Base-by-base conservation (phyloP, 1,140 invertebrate species). In the Heliconius congener region DNA sequence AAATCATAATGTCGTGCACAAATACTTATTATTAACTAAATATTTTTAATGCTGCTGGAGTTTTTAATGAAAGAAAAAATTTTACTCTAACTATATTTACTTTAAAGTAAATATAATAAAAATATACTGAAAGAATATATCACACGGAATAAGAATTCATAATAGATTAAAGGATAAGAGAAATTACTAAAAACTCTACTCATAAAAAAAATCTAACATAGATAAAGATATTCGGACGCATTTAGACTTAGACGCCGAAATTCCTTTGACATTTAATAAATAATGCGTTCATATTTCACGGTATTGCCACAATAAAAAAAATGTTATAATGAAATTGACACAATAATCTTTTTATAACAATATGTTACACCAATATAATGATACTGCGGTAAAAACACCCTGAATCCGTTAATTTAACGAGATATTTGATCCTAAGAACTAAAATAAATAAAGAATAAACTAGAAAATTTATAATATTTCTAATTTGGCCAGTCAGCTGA, bases 191-290 rank as follows among this genome's bases (percentile, higher is more conserved):
- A 23, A 66, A 66, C 6, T 30, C 30, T 66, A 66, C 60, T 66
- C n/a, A 66, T 23, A 66, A 66, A 57, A 66, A 66, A 66, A 13
- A 66, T 13, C 1, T 60, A 37, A 57, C 16, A 8, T 30, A 77
- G 50, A 37, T 37, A 37, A 37, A 37, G 34, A 70, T 71, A 71
- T 77, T 72, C 50, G 76, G 57, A 77, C 76, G 76, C 27, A 77
- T 30, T 52, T 37, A 71, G 79, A 80, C 79, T 52, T 37, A 71
- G 79, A 80, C 79, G 79, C 79, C 71, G 74, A 80, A 66, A 66
- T 30, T 9, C 27, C 30, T 27, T 3, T 80, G 79, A 80, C 79
- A 76, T 75, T 75, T 42, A 16, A 39, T 37, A 60, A 75, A 46
- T 74, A 46, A 52, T 46, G 55, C 55, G 18, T 74, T 55, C 71